A percentile compares a stretch with the other conserved stretches of the same genome.
These are phyloP conservation scores for Parnassius smintheus DNA, from an alignment of 2,888 invertebrate species.

Conservation along the genomic window DNA sequence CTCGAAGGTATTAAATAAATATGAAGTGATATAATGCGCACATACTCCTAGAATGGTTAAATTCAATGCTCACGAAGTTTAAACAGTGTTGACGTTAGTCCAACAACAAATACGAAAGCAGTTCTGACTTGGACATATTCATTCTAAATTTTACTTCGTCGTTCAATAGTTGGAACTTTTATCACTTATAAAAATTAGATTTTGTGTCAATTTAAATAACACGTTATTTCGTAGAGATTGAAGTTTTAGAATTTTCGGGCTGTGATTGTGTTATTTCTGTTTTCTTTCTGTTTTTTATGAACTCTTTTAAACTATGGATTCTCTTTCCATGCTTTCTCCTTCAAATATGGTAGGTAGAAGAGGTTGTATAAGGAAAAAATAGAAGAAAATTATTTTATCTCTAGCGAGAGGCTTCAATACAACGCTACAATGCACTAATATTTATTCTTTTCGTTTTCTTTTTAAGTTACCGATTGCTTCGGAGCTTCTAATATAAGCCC, in stretches of 20 bases:
- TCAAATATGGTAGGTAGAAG: conserved; percentile 80
- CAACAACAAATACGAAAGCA: conserved; percentile 17
- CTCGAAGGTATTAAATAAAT: conserved; percentile 5
- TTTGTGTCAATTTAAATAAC: conserved; percentile 14
- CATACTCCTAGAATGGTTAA: conserved; percentile 14
- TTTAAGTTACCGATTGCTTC: conserved; percentile 16
- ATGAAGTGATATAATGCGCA: conserved; percentile 19
- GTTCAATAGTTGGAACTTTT: conserved; percentile 1
- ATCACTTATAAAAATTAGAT: conserved; percentile 8
- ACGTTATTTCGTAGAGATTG: background rate
- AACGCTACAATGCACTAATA: conserved; percentile 24
- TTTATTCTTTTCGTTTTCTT: conserved; percentile 5
- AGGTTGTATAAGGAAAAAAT: conserved; percentile 76
- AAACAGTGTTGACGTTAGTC: conserved; percentile 22
- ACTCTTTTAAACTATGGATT: conserved; percentile 70
- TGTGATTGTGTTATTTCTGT: conserved; percentile 33
- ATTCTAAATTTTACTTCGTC: conserved; percentile 18
- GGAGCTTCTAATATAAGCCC: conserved; percentile 12
- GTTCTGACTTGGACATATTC: conserved; percentile 19
- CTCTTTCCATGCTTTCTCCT: conserved; percentile 80
- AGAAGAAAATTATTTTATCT: conserved; percentile 43
- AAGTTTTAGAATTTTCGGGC: conserved; percentile 28
- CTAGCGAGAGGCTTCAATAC: conserved; percentile 35
- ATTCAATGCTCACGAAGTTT: conserved; percentile 25
- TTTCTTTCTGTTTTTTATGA: conserved; percentile 40